Base-by-base conservation (phyloP, 2,888 invertebrate genomes). In the Lithophane ornitopus region DNA sequence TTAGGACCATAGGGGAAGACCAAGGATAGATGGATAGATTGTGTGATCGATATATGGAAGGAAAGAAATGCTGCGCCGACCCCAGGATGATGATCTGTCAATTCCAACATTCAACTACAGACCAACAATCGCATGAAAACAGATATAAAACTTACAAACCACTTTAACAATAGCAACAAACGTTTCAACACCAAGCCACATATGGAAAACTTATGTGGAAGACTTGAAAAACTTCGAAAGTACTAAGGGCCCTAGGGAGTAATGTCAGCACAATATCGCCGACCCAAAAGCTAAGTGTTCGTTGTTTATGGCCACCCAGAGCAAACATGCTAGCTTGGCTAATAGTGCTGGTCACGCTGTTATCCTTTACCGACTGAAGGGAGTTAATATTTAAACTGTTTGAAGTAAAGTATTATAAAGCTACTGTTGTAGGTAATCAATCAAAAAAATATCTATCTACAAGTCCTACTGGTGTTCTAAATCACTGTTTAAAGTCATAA, bases 271-370 rank as follows among this genome's bases (percentile, higher is more conserved):
- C n/a, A 71, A 80, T 54, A 68, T 61, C 69, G 65, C 58, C 75
- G 85, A 77, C 78, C 73, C 65, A 54, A 76, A 77, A 77, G 73
- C 68, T 49, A 70, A 59, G 34, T 28, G 49, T 63, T 61, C 26
- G 59, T 44, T 26, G 58, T 65, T 86, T 75, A 86, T 80, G 73
- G 76, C 66, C 74, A 52, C 46, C 44, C 34, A 34, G 66, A 66
- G 74, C 84, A 74, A 81, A 83, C 70, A 82, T 70, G 49, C 75
- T 71, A 63, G 56, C 59, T 67, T 19, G 11, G 49, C n/a, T 76
- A 78, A 76, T 73, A 67, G 62, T 54, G 28, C 63, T 39, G 68
- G 59, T 65, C 80, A 85, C 80, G 80, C 73, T 56, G 72, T 58
- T 80, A 59, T 61, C 11, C 52, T 46, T 39, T 56, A 41, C 54